phyloP scores from a whole-genome alignment of 2,797 vertebrate species.

The Numenius phaeopus region DNA sequence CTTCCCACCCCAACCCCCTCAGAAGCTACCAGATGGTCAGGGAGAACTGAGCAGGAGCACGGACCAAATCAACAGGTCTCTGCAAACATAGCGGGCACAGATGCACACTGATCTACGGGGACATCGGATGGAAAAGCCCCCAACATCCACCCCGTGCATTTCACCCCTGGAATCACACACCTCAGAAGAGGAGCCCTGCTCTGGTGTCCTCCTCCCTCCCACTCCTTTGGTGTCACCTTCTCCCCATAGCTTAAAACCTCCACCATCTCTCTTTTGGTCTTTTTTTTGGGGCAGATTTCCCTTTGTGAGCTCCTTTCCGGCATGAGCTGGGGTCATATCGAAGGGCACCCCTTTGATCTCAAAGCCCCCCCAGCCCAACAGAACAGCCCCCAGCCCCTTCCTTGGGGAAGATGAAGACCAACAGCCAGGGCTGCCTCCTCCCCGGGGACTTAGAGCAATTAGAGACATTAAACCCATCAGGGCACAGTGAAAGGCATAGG shows the following conservation, averaged over 20 bases:
- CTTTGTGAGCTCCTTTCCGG: not conserved
- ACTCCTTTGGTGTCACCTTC: not conserved
- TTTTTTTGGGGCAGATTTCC: not conserved
- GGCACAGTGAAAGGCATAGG: not conserved
- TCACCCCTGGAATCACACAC: not conserved
- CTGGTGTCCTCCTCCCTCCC: not conserved
- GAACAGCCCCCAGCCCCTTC: not conserved
- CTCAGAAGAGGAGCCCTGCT: not conserved
- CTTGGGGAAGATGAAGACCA: not conserved
- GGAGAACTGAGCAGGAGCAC: not conserved
- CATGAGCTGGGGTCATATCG: not conserved
- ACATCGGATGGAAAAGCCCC: fast-evolving
- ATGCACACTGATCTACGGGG: not conserved
- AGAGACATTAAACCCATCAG: not conserved
- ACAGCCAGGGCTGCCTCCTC: not conserved
- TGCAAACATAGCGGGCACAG: not conserved
- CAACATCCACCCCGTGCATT: too few species aligned
- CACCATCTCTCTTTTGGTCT: not conserved
- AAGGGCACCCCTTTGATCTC: not conserved
- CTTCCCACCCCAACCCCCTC: not conserved
- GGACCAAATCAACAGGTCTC: conserved; percentile 30
- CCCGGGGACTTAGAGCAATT: not conserved
- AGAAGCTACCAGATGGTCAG: not conserved
- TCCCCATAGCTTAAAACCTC: not conserved
- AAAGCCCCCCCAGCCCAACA: not conserved